phyloP scores from a whole-genome alignment of 2,113 vertebrate genomes.

The Bambusicola thoracicus region DNA sequence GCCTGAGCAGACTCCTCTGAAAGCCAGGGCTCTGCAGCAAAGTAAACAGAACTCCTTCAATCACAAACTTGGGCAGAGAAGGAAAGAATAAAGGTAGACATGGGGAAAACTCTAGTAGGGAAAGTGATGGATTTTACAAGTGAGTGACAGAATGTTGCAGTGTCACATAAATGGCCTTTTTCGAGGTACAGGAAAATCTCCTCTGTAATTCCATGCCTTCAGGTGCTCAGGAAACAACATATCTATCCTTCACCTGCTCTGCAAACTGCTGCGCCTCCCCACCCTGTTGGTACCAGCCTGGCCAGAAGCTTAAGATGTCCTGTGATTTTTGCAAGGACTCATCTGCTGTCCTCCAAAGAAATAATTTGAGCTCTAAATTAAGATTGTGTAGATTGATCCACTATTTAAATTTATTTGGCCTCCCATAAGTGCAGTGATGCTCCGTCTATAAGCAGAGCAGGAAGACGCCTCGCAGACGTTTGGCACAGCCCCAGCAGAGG shows the following conservation, averaged over 20 bases:
- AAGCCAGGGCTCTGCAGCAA: not conserved
- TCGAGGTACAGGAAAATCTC: not conserved
- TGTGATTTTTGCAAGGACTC: not conserved
- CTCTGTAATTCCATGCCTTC: not conserved
- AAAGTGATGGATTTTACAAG: not conserved
- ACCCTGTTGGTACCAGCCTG: not conserved
- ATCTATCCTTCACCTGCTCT: not conserved
- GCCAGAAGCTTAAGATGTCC: not conserved
- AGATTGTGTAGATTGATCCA: slow-evolving; percentile 9
- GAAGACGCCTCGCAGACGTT: slow-evolving; percentile 61
- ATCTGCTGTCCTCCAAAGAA: not conserved
- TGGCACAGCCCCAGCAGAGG: slow-evolving; percentile 61
- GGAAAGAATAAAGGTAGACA: not conserved
- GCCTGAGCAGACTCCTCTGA: not conserved
- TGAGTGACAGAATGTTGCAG: no score
- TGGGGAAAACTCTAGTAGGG: not conserved
- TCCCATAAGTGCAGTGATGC: slow-evolving; percentile 22
- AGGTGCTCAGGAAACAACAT: not conserved
- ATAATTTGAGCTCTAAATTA: not conserved
- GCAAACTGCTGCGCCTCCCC: not conserved
- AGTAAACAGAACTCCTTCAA: not conserved
- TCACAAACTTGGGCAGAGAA: not conserved
- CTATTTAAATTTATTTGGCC: slow-evolving; percentile 22
- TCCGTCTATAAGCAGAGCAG: not conserved
- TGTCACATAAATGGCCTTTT: not conserved